A percentile compares a stretch with the other conserved stretches of the same genome.
These are phyloP conservation scores for Sinonovacula constricta DNA, from an alignment of 1,140 invertebrate genomes.

Conservation along the genomic window DNA sequence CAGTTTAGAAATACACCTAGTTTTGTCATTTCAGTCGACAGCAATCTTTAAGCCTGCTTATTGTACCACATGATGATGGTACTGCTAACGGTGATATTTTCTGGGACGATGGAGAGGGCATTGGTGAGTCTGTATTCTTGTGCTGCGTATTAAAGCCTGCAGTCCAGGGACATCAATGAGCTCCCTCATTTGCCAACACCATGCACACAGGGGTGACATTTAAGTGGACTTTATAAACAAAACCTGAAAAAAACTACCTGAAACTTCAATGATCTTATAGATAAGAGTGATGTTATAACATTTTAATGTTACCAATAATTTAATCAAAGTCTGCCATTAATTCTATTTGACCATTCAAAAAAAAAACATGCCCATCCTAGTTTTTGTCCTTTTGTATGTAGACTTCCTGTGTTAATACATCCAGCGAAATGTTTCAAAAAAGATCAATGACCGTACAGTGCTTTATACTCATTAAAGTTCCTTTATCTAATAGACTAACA, in stretches of 20 bases:
- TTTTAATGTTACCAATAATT: not conserved
- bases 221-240: not conserved
- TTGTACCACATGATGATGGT: slow-evolving; percentile 67
- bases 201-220: not conserved
- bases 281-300: not conserved
- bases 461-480: too few species aligned
- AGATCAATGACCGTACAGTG: too few species aligned
- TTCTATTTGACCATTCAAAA: too few species aligned
- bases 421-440: too few species aligned
- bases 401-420: too few species aligned
- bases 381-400: too few species aligned
- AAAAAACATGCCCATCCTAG: too few species aligned
- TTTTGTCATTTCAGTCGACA: slow-evolving; percentile 70
- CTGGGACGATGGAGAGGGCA: slow-evolving; percentile 77
- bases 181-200: not conserved
- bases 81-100: slow-evolving; percentile 70
- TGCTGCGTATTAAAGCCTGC: too few species aligned
- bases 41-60: slow-evolving; percentile 71
- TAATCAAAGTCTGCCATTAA: too few species aligned
- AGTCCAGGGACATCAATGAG: not conserved
- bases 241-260: not conserved
- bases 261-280: too few species aligned
- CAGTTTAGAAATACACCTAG: too few species aligned
- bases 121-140: slow-evolving; percentile 64
- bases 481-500: too few species aligned